Percentiles rank a stretch among this genome's conserved stretches.
Evolutionary conservation across 2,797 vertebrate species (phyloP).

Genomic region (Monodelphis domestica): DNA sequence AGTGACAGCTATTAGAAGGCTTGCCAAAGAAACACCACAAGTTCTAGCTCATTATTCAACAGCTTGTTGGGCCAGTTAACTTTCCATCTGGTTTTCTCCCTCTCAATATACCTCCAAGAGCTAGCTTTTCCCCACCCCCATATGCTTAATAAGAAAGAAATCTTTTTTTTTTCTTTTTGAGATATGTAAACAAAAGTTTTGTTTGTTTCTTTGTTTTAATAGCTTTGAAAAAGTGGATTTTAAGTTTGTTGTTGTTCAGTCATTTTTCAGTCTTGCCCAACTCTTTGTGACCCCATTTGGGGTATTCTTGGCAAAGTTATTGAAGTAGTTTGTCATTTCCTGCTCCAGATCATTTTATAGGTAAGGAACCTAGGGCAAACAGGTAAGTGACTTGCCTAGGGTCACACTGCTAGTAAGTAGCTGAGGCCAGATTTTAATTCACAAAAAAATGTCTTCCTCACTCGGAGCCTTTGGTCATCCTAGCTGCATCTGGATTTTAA

Average conservation of each 20-base stretch:
- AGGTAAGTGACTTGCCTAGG: not conserved
- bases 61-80: not conserved
- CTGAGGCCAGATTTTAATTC: not conserved
- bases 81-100: constrained; percentile 25
- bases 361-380: not conserved
- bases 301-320: not conserved
- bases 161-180: not conserved
- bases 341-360: not conserved
- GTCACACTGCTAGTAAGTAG: not conserved
- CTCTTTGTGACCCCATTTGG: not conserved
- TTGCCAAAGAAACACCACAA: not conserved
- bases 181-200: not conserved
- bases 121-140: not conserved
- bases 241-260: not conserved
- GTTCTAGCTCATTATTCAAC: not conserved
- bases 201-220: not conserved
- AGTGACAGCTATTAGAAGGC: constrained; percentile 29
- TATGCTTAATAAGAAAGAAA: not conserved
- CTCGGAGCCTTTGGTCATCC: not conserved
- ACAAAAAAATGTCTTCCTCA: not conserved
- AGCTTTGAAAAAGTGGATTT: not conserved
- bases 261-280: not conserved
- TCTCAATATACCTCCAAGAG: not conserved
- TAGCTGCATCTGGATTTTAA: not conserved
- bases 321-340: not conserved